Conservation (phyloP, 1,140 invertebrate genomes). For the Acromyrmex echinatior region DNA sequence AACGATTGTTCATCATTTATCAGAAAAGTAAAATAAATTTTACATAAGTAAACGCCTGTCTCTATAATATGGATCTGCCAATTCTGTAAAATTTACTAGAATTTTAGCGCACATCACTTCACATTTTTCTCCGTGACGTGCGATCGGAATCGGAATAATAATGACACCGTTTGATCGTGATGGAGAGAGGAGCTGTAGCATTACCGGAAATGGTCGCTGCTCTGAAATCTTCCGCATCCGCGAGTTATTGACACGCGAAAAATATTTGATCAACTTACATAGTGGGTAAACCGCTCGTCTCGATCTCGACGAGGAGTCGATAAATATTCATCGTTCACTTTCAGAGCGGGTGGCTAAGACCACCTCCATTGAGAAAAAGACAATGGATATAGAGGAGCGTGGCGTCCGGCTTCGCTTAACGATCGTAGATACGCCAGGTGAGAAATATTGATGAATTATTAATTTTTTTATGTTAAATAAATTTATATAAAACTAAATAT, state of each 20-base stretch:
- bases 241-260: constrained; percentile 28
- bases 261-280: constrained; percentile 41
- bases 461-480: not conserved
- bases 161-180: not conserved
- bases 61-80: too few species aligned
- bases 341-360: constrained; percentile 94
- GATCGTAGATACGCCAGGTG: constrained; percentile 97
- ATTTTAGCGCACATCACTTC: too few species aligned
- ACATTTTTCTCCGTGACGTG: too few species aligned
- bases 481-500: too few species aligned
- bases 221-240: constrained; percentile 4
- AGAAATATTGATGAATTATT: constrained; percentile 8
- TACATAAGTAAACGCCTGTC: too few species aligned
- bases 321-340: constrained; percentile 62
- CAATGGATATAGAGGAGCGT: constrained; percentile 97
- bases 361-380: constrained; percentile 96
- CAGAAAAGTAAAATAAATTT: too few species aligned
- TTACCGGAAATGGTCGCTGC: not conserved
- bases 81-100: too few species aligned
- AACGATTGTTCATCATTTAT: too few species aligned
- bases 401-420: constrained; percentile 96
- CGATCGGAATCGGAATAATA: not conserved
- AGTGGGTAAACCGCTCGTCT: constrained; percentile 13
- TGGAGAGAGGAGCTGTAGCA: not conserved
- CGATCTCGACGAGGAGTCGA: constrained; percentile 16